Conservation (phyloP, 2,797 vertebrate genomes). For the Schizothorax lantsangensis region DNA sequence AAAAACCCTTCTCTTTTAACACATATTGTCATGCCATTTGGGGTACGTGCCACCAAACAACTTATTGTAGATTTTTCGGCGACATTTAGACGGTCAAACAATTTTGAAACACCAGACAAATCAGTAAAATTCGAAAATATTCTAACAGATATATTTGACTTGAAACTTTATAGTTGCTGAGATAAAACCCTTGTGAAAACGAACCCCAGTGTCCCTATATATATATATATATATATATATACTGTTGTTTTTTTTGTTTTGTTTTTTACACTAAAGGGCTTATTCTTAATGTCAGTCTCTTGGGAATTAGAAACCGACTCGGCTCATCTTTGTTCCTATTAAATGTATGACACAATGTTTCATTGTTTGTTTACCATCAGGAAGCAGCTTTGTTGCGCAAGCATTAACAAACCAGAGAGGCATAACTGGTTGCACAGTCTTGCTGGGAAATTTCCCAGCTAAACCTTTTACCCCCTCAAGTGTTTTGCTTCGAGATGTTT, state of each 20-base stretch:
- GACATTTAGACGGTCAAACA: not conserved
- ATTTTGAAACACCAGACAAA: not conserved
- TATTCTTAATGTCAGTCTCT: not conserved
- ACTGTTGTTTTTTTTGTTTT: too few relatives aligned
- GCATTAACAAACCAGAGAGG: not conserved
- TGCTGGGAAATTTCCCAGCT: not conserved
- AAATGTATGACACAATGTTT: not conserved
- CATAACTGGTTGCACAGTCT: not conserved
- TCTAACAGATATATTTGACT: not conserved
- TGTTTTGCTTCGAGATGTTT: not conserved
- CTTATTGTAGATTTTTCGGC: not conserved
- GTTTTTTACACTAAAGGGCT: not conserved
- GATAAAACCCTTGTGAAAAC: not conserved
- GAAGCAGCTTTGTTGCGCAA: conserved; percentile 21
- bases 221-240: not conserved
- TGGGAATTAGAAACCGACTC: not conserved
- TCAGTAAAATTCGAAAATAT: too few relatives aligned
- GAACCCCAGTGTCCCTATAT: not conserved
- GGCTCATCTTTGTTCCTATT: not conserved
- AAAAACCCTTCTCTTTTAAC: not conserved
- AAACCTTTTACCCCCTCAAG: not conserved
- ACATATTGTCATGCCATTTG: not conserved
- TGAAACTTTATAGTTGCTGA: not conserved
- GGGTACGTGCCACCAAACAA: not conserved
- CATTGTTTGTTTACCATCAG: not conserved